Evolutionary conservation across 2,113 vertebrate species (phyloP).

Genomic region (pig (Sus scrofa)): DNA sequence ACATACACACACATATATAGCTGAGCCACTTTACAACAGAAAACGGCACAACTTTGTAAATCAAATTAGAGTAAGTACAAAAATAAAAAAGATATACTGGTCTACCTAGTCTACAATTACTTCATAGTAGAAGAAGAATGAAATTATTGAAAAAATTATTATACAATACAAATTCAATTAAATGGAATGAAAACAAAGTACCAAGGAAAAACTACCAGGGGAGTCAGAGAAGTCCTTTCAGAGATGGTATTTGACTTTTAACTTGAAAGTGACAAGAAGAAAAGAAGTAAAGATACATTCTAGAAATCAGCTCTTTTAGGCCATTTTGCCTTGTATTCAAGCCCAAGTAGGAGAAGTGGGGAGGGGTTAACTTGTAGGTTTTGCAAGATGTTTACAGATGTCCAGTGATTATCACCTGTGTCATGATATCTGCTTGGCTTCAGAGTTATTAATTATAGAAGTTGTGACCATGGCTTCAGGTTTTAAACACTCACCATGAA

Average conservation of each 20-base stretch:
- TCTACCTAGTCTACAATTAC: background rate
- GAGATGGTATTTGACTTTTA: constrained; percentile 8
- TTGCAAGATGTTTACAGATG: background rate
- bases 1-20: no score
- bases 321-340: background rate
- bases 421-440: background rate
- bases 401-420: background rate
- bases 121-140: background rate
- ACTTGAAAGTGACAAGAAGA: background rate
- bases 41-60: no score
- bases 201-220: background rate
- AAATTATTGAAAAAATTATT: constrained; percentile 4
- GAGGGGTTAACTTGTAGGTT: background rate
- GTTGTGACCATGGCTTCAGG: background rate
- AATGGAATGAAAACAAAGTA: background rate
- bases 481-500: constrained; percentile 22
- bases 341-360: background rate
- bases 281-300: background rate
- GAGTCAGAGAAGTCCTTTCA: constrained; percentile 11
- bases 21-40: no score
- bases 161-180: background rate
- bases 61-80: no score
- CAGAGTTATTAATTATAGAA: constrained; percentile 14
- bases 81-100: background rate
- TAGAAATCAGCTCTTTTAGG: background rate